These are phyloP conservation scores for Empis stercorea DNA, from an alignment of 2,888 invertebrate species.

Conservation along the genomic window DNA sequence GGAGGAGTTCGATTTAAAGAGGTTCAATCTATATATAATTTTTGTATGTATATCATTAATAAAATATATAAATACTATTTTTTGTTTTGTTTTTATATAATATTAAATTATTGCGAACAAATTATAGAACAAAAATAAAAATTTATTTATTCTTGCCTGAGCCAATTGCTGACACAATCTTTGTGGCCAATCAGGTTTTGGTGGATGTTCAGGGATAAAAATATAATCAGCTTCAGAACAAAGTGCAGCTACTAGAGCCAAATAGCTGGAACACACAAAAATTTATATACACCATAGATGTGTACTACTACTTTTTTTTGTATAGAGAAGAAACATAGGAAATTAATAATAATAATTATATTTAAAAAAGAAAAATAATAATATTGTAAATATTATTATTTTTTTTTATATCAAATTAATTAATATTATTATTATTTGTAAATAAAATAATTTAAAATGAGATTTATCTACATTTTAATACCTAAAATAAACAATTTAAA, in stretches of 20 bases:
- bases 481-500: too few species aligned
- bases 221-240: conserved; percentile 76
- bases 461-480: too few species aligned
- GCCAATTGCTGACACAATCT: conserved; percentile 62
- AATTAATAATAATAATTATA: neutral
- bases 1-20: too few species aligned
- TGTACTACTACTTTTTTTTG: neutral
- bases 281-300: conserved; percentile 5
- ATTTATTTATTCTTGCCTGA: conserved; percentile 41
- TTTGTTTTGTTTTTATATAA: too few species aligned
- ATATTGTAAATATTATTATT: conserved; percentile 1
- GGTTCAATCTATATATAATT: too few species aligned
- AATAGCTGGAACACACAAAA: conserved; percentile 48
- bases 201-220: conserved; percentile 82
- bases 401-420: neutral
- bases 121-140: conserved; percentile 3
- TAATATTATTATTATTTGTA: too few species aligned
- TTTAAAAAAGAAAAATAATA: conserved; percentile 1
- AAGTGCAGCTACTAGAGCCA: conserved; percentile 71
- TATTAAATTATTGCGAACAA: neutral
- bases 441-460: too few species aligned
- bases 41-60: too few species aligned
- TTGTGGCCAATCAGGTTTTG: conserved; percentile 60
- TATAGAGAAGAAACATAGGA: conserved; percentile 1
- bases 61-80: too few species aligned